Evolutionary conservation across 2,797 vertebrate species (phyloP), one percentile per base, ranked within the genome.

Genomic region (Naso thynnoides): DNA sequence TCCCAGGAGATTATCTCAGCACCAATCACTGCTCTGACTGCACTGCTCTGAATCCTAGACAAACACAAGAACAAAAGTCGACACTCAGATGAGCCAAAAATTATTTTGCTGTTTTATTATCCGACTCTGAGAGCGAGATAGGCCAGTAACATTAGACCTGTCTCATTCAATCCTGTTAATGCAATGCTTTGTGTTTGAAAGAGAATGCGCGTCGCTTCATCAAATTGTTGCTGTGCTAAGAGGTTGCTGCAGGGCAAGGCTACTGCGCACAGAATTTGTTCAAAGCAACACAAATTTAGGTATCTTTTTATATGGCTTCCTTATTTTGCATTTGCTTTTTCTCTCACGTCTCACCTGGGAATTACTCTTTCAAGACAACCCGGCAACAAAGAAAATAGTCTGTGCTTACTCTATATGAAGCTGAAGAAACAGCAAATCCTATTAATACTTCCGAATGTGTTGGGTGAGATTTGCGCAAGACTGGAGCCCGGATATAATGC

Each of bases 211-310:
- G 23, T 23, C 8, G 64, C 58, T 50, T 80, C 53, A 64, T 77
- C 48, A 78, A 76, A 67, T 31, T 26, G 5, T 9, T 52, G 44
- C 61, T 38, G 56, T 55, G 49, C 42, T 61, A 24, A 55, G 45
- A 66, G 75, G 73, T 70, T 63, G 61, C 63, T 53, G 23, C 11
- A 24, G 67, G 79, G 27, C 79, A 79, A 73, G 55, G 60, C 70
- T 81, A 76, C 83, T 77, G 71, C 65, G 26, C 41, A 68, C 49
- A 57, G 38, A 47, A 63, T 82, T 49, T 80, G 81, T 81, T 86
- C 58, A 82, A 77, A 82, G 79, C 58, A 53, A 52, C 55, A 62
- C 59, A 78, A 62, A 88, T 84, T 79, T 79, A 77, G 55, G 41
- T 58, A 64, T 63, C 52, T 77, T 55, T 84, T 86, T 78, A 73